Percentiles rank a stretch among this genome's conserved stretches.
These are phyloP conservation scores for Etheostoma cragini DNA, from an alignment of 2,113 vertebrate species.

Conservation along the genomic window DNA sequence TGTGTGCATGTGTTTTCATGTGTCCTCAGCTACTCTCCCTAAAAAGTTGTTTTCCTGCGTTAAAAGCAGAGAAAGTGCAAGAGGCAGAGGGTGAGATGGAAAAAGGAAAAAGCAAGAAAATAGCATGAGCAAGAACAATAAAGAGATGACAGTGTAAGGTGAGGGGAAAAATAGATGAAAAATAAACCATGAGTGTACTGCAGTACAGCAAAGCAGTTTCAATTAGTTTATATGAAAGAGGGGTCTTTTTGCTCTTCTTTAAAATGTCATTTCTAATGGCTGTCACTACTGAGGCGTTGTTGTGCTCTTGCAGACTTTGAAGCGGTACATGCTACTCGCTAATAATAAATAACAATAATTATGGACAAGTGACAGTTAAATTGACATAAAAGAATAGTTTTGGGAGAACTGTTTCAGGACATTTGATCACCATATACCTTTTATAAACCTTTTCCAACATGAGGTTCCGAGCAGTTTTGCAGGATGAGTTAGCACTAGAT, in stretches of 20 bases:
- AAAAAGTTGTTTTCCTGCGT: conserved; percentile 27
- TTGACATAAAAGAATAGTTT: conserved; percentile 43
- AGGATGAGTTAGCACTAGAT: not conserved
- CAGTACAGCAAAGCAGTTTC: conserved; percentile 39
- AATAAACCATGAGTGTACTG: conserved; percentile 3
- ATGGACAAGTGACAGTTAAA: conserved; percentile 29
- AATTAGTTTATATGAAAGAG: conserved; percentile 56
- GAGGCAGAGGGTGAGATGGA: not conserved
- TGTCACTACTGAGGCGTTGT: conserved; percentile 30
- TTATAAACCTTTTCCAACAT: not conserved
- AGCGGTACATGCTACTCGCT: conserved; percentile 8
- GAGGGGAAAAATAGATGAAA: not conserved
- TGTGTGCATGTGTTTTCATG: not conserved
- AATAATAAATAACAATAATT: conserved; percentile 59
- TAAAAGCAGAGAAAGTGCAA: conserved; percentile 26
- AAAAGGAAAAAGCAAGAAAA: not conserved
- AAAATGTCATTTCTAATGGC: conserved; percentile 74
- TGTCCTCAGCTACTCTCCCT: conserved; percentile 19
- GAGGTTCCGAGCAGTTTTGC: not conserved
- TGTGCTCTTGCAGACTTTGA: conserved; percentile 38
- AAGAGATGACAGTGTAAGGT: conserved; percentile 2
- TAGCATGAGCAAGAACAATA: conserved; percentile 33
- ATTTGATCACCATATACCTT: conserved; percentile 8
- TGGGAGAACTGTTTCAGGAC: not conserved
- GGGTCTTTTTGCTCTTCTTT: conserved; percentile 35